Conservation (phyloP, 2,888 invertebrate genomes). For the Dryadula phaetusa region DNA sequence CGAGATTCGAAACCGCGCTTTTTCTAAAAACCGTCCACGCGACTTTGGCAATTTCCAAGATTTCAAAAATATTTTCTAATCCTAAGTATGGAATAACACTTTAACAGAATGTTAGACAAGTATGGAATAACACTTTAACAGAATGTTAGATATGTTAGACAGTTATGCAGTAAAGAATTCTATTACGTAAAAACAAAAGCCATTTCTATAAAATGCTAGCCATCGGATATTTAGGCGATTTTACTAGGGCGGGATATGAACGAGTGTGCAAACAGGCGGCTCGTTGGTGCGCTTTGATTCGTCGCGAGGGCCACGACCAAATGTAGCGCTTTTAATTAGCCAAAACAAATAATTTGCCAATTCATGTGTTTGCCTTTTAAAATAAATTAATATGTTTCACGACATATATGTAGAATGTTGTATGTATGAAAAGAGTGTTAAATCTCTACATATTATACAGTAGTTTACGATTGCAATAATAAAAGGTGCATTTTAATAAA, state of each 20-base stretch:
- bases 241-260: slow-evolving; percentile 72
- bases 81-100: too few relatives aligned
- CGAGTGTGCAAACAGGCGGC: slow-evolving; percentile 75
- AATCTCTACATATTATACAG: too few relatives aligned
- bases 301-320: slow-evolving; percentile 56
- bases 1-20: too few relatives aligned
- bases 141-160: too few relatives aligned
- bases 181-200: slow-evolving; percentile 33
- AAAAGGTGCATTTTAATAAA: too few relatives aligned
- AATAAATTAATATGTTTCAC: slow-evolving; percentile 1
- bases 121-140: too few relatives aligned
- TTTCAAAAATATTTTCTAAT: too few relatives aligned
- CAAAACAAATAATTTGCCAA: slow-evolving; percentile 46
- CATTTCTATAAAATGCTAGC: slow-evolving; percentile 51
- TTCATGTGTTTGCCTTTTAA: slow-evolving; percentile 28
- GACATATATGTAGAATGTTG: neutral
- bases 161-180: too few relatives aligned
- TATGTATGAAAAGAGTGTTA: neutral
- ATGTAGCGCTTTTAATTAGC: slow-evolving; percentile 55
- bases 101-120: too few relatives aligned
- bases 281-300: slow-evolving; percentile 66
- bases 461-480: too few relatives aligned
- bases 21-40: too few relatives aligned
- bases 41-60: too few relatives aligned
- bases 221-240: slow-evolving; percentile 70